Evolutionary conservation across 2,888 invertebrate genomes (phyloP).

Genomic region (Melinaea marsaeus): DNA sequence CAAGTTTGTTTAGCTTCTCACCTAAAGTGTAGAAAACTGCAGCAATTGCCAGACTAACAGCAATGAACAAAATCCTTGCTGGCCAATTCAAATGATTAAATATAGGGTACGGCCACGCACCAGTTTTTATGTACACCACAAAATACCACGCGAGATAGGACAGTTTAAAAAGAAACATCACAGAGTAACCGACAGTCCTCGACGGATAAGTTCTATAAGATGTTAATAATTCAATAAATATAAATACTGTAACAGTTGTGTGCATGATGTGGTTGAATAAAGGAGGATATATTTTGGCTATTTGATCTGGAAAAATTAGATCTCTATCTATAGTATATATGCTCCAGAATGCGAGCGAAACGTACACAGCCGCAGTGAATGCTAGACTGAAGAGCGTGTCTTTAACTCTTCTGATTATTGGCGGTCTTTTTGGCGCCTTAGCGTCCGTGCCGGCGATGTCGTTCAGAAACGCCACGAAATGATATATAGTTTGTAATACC

Average conservation of each 20-base stretch:
- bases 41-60: conserved; percentile 75
- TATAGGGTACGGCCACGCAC: conserved; percentile 94
- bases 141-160: conserved; percentile 85
- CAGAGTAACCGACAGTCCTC: conserved; percentile 78
- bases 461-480: conserved; percentile 83
- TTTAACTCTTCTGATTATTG: conserved; percentile 81
- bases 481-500: conserved; percentile 87
- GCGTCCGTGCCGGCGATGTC: conserved; percentile 86
- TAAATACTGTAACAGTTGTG: conserved; percentile 87
- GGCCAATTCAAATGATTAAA: conserved; percentile 84
- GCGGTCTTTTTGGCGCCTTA: conserved; percentile 74
- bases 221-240: conserved; percentile 83
- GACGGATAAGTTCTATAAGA: conserved; percentile 85
- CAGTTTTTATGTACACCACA: conserved; percentile 81
- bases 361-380: conserved; percentile 87
- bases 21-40: conserved; percentile 83
- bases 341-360: conserved; percentile 91
- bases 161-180: conserved; percentile 77
- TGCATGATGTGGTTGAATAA: conserved; percentile 96
- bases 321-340: conserved; percentile 90
- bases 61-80: conserved; percentile 83
- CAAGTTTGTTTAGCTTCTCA: conserved; percentile 81
- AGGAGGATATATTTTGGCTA: conserved; percentile 85
- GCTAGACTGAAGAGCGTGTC: conserved; percentile 82
- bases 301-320: conserved; percentile 88